These are phyloP conservation scores for Agrypnus murinus DNA, from an alignment of 2,888 invertebrate species.

Conservation along the genomic window DNA sequence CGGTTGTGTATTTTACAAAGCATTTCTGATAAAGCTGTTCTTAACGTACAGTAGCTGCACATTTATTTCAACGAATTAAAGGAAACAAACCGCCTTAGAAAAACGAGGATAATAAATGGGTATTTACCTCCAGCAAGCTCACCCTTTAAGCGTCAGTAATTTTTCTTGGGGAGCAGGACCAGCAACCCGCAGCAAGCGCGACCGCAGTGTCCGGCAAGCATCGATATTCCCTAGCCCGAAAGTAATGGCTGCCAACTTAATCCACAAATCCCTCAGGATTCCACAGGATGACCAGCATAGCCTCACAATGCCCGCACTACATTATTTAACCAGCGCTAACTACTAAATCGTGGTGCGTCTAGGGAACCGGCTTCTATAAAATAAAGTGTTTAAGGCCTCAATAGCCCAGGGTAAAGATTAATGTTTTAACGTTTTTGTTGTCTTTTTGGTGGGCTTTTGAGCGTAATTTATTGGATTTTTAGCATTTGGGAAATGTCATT, in stretches of 20 bases:
- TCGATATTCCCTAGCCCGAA: conserved; percentile 65
- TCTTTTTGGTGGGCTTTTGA: conserved; percentile 29
- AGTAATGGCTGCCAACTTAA: conserved; percentile 70
- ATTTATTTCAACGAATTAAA: conserved; percentile 36
- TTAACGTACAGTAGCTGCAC: background rate
- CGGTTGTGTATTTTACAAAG: too few species aligned
- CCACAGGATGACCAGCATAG: conserved; percentile 66
- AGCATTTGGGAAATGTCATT: conserved; percentile 1
- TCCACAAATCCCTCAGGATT: conserved; percentile 68
- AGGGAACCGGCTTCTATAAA: conserved; percentile 60
- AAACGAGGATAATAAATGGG: conserved; percentile 38
- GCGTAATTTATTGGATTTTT: conserved; percentile 38
- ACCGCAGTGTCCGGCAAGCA: conserved; percentile 63
- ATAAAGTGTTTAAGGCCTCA: conserved; percentile 61
- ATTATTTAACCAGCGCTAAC: conserved; percentile 71
- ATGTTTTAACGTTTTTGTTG: conserved; percentile 49
- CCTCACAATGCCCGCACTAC: conserved; percentile 69
- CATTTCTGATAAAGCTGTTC: too few species aligned
- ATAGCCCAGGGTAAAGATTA: conserved; percentile 50
- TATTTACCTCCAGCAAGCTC: conserved; percentile 50
- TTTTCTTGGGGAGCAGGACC: conserved; percentile 48
- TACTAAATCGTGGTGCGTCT: conserved; percentile 68
- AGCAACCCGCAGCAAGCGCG: conserved; percentile 50
- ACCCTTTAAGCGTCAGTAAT: conserved; percentile 48
- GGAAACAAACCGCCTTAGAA: conserved; percentile 38